Evolutionary conservation across 2,888 invertebrate genomes (phyloP), one percentile per base, ranked within the genome.

Genomic region (Microplitis deprimator): DNA sequence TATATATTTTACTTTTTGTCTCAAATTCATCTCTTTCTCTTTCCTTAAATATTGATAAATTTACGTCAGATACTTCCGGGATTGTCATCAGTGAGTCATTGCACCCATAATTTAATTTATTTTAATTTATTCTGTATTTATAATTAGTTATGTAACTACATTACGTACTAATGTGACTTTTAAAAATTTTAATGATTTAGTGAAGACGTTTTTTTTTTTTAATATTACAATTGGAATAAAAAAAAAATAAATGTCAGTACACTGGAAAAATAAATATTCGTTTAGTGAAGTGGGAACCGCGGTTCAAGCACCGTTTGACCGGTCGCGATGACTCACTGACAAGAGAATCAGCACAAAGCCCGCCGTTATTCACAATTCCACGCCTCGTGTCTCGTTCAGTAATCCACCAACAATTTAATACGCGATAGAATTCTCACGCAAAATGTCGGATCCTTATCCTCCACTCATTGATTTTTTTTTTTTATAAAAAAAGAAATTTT

Each of bases 271-370:
- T 50, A 50, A 8, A 50, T 50, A 13, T 16, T 40, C 40, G 16
- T 67, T 41, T 67, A 80, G 75, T 39, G 68, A 50, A 68, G 68
- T 50, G 65, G 70, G 69, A 77, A 74, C 72, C 74, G 39, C 81
- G 81, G 85, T 85, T 86, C 86, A 85, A 85, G 85, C 85, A 83
- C 83, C 85, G 85, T 85, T 86, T 86, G 85, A 86, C 86, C 84
- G 81, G 81, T 83, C 83, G 81, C 78, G 68, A 64, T 76, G 76
- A 76, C 76, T 76, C 70, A 76, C 65, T 50, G 50, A 50, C 50
- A 50, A 50, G 8, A 20, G 60, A 50, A 50, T 6, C 41, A 41
- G 20, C 70, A 70, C 70, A 79, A 77, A 78, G 76, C 71, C 69
- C 73, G 71, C 79, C 80, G 79, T 81, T 81, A 79, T 79, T 79